A percentile compares a stretch with the other conserved stretches of the same genome.
Evolutionary conservation across 2,888 invertebrate species (phyloP).

Genomic region (Dicranocentrus wangi): DNA sequence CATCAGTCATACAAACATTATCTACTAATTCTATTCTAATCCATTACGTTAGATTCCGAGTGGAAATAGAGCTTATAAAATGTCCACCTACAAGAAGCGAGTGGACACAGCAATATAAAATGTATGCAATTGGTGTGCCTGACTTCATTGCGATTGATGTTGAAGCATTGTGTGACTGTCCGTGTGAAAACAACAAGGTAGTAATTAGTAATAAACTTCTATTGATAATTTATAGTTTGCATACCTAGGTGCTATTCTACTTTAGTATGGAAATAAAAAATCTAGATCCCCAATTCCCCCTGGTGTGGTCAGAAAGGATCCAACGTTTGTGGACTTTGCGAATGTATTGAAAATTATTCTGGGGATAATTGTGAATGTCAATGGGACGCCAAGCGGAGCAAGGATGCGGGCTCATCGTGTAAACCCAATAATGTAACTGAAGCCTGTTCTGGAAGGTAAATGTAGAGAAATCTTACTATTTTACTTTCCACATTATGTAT

Average conservation of each 20-base stretch:
- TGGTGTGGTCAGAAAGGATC: conserved; percentile 48
- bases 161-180: conserved; percentile 78
- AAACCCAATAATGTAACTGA: conserved; percentile 39
- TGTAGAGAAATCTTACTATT: conserved; percentile 7
- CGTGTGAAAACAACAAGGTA: conserved; percentile 66
- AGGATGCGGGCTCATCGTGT: conserved; percentile 47
- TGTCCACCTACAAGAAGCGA: conserved; percentile 50
- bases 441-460: conserved; percentile 68
- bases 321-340: conserved; percentile 72
- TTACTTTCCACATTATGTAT: no score
- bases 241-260: no score
- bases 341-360: conserved; percentile 75
- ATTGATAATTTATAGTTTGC: no score
- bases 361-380: conserved; percentile 74
- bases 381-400: background rate
- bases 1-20: no score
- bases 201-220: no score
- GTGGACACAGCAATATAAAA: conserved; percentile 71
- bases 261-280: no score
- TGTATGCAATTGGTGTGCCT: conserved; percentile 77
- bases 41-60: no score
- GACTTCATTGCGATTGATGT: conserved; percentile 76
- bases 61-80: conserved; percentile 58
- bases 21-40: no score
- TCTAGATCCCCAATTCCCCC: conserved; percentile 51